A percentile compares a stretch with the other conserved stretches of the same genome.
Conservation (phyloP, 2,888 invertebrate species). For the Labia minor region DNA sequence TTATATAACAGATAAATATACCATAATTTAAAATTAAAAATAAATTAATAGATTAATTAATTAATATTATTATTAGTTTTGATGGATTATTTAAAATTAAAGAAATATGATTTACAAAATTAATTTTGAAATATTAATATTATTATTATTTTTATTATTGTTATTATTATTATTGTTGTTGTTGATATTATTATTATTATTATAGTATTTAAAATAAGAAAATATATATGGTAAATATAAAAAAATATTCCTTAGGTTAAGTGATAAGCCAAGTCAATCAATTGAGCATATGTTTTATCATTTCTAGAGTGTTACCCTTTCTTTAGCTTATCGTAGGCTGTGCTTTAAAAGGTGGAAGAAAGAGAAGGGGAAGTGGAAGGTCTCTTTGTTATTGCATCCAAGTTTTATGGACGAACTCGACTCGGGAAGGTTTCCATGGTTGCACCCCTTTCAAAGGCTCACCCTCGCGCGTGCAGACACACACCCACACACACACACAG, state of each 20-base stretch:
- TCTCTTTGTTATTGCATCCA: constrained; percentile 8
- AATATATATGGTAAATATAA: no score
- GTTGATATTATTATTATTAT: no score
- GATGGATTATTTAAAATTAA: no score
- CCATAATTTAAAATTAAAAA: no score
- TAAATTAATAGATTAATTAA: no score
- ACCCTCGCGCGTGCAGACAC: background rate
- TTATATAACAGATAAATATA: no score
- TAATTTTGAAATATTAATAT: background rate
- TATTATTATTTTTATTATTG: background rate
- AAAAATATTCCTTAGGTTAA: no score
- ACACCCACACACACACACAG: background rate
- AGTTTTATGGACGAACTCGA: background rate
- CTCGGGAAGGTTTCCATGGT: background rate
- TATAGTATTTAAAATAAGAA: no score
- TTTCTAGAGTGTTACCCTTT: background rate
- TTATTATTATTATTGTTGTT: no score
- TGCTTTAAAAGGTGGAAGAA: no score
- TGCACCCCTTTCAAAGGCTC: constrained; percentile 7
- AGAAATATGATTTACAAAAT: background rate
- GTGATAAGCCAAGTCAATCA: constrained; percentile 13
- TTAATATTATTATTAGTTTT: no score
- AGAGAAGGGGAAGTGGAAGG: background rate
- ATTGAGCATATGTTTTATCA: background rate
- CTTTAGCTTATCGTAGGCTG: background rate